Evolutionary conservation across 2,888 invertebrate species (phyloP).

Genomic region (Suillia variegata): DNA sequence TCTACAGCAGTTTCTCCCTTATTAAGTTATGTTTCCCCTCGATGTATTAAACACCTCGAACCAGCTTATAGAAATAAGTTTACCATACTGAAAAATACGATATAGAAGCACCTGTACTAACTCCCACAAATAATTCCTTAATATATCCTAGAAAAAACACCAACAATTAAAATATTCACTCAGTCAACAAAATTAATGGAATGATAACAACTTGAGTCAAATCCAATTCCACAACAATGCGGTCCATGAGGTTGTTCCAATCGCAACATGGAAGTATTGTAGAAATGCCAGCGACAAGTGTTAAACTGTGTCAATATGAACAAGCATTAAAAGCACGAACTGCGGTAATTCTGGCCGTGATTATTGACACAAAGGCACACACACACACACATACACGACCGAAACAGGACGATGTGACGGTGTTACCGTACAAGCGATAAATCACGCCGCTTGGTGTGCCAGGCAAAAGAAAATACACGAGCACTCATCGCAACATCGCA

Average conservation of each 20-base stretch:
- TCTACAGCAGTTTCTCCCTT: too few relatives aligned
- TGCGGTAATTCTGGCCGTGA: constrained; percentile 29
- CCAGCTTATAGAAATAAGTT: too few relatives aligned
- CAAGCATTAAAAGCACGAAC: constrained; percentile 28
- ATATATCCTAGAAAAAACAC: not conserved
- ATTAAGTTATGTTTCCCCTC: too few relatives aligned
- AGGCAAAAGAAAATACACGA: not conserved
- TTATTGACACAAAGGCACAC: constrained; percentile 19
- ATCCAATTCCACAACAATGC: constrained; percentile 6
- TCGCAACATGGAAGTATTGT: constrained; percentile 3
- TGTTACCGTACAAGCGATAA: too few relatives aligned
- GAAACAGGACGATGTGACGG: too few relatives aligned
- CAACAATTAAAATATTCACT: constrained; percentile 49
- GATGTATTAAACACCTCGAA: too few relatives aligned
- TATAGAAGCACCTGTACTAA: constrained; percentile 40
- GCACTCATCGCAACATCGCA: constrained; percentile 4
- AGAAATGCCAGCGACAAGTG: constrained; percentile 5
- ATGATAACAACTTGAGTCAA: constrained; percentile 44
- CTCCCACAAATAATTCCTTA: constrained; percentile 40
- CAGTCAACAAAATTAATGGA: constrained; percentile 49
- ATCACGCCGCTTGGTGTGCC: not conserved
- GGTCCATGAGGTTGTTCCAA: not conserved
- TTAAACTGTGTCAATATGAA: constrained; percentile 10
- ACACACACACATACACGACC: too few relatives aligned
- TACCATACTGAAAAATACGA: not conserved